These are phyloP conservation scores for Rugalucina vietnamica DNA, from an alignment of 2,888 invertebrate species.

Conservation along the genomic window DNA sequence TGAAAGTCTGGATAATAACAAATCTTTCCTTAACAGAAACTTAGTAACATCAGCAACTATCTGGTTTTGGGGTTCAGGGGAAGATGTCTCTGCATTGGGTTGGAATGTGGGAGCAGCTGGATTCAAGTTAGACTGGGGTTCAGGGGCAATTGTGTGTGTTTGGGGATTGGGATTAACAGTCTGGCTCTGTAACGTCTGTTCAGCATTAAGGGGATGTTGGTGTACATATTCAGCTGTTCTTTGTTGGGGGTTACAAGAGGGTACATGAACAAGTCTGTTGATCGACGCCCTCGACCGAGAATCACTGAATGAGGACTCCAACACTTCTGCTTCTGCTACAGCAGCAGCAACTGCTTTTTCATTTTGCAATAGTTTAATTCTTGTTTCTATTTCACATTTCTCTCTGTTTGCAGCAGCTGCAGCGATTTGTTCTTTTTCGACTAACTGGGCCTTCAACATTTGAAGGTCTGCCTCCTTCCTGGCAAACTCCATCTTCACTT, in stretches of 20 bases:
- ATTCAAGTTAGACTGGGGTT: not conserved
- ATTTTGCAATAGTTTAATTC: not conserved
- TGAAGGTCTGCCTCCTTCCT: not conserved
- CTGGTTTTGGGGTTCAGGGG: not conserved
- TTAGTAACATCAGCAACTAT: conserved; percentile 6
- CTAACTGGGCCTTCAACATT: conserved; percentile 4
- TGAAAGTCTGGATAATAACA: not conserved
- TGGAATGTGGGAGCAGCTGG: not conserved
- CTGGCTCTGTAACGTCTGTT: not conserved
- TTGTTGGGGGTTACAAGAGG: not conserved
- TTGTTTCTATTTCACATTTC: conserved; percentile 17
- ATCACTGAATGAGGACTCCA: not conserved
- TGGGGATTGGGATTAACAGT: not conserved
- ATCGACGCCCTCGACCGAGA: not conserved
- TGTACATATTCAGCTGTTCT: not conserved
- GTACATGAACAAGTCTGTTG: not conserved
- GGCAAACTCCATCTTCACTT: not conserved
- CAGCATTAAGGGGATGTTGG: not conserved
- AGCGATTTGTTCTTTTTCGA: not conserved
- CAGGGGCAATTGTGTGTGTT: not conserved
- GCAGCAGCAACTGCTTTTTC: conserved; percentile 15
- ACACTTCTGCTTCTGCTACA: conserved; percentile 4
- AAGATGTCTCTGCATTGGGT: not conserved
- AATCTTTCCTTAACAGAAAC: conserved; percentile 15
- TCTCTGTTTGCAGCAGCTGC: conserved; percentile 3